These are phyloP conservation scores for Scolopax rusticola DNA, from an alignment of 2,797 vertebrate genomes.

Conservation along the genomic window DNA sequence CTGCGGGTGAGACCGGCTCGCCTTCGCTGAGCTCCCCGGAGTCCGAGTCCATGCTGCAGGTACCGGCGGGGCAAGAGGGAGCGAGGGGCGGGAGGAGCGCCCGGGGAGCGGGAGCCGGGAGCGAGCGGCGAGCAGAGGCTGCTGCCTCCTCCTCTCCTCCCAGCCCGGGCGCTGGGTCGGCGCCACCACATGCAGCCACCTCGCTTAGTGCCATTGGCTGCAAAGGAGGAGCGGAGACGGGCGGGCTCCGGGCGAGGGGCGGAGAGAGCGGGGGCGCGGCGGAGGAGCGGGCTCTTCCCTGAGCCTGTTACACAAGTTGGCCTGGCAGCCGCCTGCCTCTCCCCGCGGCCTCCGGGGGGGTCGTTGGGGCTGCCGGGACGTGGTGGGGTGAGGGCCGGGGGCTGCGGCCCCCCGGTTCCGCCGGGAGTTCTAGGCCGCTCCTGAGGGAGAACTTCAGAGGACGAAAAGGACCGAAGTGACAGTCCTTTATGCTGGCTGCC, in stretches of 20 bases:
- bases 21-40: conserved; percentile 96
- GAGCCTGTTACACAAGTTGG: not conserved
- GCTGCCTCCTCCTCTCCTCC: not conserved
- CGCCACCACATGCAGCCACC: conserved; percentile 17
- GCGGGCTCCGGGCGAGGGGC: conserved; percentile 18
- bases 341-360: not conserved
- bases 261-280: conserved; percentile 41
- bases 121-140: not conserved
- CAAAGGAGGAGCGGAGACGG: conserved; percentile 14
- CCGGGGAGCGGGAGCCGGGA: not conserved
- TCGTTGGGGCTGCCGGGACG: too few species aligned
- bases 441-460: accelerated
- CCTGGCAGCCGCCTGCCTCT: not conserved
- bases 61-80: not conserved
- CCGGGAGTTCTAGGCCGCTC: not conserved
- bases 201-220: conserved; percentile 49
- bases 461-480: accelerated
- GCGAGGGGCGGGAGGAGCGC: not conserved
- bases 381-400: not conserved
- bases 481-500: accelerated
- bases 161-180: not conserved
- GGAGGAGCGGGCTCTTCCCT: not conserved
- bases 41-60: conserved; percentile 92
- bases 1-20: conserved; percentile 86
- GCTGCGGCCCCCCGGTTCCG: not conserved